phyloP scores from a whole-genome alignment of 2,113 vertebrate genomes.

The Sturnus vulgaris region DNA sequence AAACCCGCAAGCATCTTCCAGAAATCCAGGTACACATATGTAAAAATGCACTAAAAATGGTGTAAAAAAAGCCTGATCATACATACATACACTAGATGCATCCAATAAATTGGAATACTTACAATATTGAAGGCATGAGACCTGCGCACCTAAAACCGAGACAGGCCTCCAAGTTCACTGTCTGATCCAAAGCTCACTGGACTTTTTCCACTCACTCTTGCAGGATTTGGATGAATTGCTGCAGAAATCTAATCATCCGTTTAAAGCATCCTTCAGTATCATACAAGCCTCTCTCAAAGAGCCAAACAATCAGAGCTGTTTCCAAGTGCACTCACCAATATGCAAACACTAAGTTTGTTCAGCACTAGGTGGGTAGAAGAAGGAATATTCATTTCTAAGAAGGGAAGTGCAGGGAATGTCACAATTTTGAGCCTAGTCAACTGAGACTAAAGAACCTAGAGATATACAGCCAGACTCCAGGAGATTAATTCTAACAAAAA shows the following conservation, averaged over 20 bases:
- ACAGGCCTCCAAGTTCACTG: neutral
- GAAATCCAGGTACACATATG: neutral
- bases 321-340: neutral
- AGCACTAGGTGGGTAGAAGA: neutral
- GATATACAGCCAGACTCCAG: conserved; percentile 12
- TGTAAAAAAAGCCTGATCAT: neutral
- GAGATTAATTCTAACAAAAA: neutral
- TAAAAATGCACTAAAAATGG: neutral
- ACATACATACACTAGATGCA: neutral
- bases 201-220: neutral
- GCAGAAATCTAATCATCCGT: neutral
- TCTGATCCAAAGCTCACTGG: neutral
- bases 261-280: neutral
- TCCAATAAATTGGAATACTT: neutral
- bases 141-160: neutral
- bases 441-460: neutral
- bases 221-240: neutral
- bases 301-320: neutral
- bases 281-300: neutral
- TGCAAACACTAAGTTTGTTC: neutral
- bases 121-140: neutral
- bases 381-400: neutral
- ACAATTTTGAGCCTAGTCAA: neutral
- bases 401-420: neutral
- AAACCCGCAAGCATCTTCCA: neutral